Evolutionary conservation across 2,888 invertebrate genomes (phyloP).

Genomic region (Lamproptera curius): DNA sequence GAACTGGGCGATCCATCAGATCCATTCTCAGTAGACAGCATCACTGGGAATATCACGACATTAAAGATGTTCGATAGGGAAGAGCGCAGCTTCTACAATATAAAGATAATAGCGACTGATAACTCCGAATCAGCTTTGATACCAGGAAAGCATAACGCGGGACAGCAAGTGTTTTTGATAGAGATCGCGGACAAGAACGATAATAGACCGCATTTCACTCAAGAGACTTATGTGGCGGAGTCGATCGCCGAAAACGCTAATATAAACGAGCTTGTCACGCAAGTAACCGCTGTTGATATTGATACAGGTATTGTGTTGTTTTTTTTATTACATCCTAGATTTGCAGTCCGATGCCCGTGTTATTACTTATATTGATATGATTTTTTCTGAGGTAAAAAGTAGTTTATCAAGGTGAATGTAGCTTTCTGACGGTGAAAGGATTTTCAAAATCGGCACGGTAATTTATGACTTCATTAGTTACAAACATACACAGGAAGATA

Average conservation of each 20-base stretch:
- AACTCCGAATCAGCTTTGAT: constrained; percentile 89
- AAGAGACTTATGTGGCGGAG: constrained; percentile 84
- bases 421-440: too few relatives aligned
- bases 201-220: constrained; percentile 93
- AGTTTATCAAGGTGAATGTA: too few relatives aligned
- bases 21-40: constrained; percentile 88
- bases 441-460: too few relatives aligned
- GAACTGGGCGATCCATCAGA: constrained; percentile 83
- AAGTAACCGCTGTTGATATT: constrained; percentile 91
- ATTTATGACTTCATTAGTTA: too few relatives aligned
- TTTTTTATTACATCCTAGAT: too few relatives aligned
- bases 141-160: constrained; percentile 83
- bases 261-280: constrained; percentile 88
- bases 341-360: too few relatives aligned
- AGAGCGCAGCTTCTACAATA: constrained; percentile 88
- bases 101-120: constrained; percentile 94
- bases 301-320: constrained; percentile 92
- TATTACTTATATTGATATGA: too few relatives aligned
- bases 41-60: constrained; percentile 94
- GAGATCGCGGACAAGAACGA: constrained; percentile 98
- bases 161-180: constrained; percentile 90
- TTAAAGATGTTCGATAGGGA: constrained; percentile 91
- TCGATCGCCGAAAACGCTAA: constrained; percentile 91
- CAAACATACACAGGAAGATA: too few relatives aligned
- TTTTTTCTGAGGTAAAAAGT: too few relatives aligned